Evolutionary conservation across 2,797 vertebrate species (phyloP), one percentile per base, ranked within the genome.

Genomic region (Gymnopithys bicolor): DNA sequence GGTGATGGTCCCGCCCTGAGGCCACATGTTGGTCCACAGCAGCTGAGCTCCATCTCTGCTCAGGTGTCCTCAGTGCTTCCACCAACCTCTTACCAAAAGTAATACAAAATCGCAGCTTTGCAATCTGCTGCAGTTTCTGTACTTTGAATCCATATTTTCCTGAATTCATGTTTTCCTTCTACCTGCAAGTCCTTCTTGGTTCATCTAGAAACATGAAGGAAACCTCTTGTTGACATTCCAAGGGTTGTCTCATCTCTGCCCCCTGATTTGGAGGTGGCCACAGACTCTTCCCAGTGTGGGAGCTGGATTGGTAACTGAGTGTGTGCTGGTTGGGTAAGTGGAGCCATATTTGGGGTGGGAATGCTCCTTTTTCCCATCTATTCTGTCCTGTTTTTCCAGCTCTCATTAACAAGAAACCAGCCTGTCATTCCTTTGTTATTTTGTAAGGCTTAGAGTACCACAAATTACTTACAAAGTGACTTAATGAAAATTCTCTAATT

Each of bases 81-180:
- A 32, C 30, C 52, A 53, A 19, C 30, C 52, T 53, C 30, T 32
- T 19, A 32, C 30, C 30, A 53, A 53, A 53, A 32, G 30, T 32
- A 32, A 32, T 13, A 53, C 3, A 2, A 53, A 53, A 53, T 32
- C 32, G 52, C 52, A 53, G 52, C 52, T 53, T 11, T 53, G 30
- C 52, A 19, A 32, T 32, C 32, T 21, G 30, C 52, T 32, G 52
- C 52, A 32, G 33, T 67, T 69, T 41, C 33, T 49, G 22, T 13
- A 0, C 15, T 73, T 43, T 1, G 1, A 17, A 6, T n/a, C 1
- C 0, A 8, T 33, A 21, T 55, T 53, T 75, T 19, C 41, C 30
- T 53, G 51, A 30, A 52, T 30, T 9, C 52, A 19, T 53, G 21
- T 48, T 52, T 74, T 18, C 35, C 19, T 49, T 43, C 55, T 46